Base-by-base conservation (phyloP, 2,113 vertebrate genomes). In the Leucopsar rothschildi region DNA sequence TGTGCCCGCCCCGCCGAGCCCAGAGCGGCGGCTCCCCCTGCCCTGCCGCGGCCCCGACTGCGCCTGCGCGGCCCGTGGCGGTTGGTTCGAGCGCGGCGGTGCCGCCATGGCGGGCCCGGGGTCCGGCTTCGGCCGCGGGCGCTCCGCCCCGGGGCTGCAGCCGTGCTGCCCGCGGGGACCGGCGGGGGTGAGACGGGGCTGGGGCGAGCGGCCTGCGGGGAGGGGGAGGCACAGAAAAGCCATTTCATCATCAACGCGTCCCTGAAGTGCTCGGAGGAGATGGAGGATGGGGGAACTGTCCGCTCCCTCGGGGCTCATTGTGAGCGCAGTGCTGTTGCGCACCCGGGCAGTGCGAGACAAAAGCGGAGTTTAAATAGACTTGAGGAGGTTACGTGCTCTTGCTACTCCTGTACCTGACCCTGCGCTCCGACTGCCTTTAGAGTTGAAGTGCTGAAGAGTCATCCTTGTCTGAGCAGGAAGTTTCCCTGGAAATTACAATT, bases 311-410 rank as follows among this genome's bases (percentile, higher is more conserved):
- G 24, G 7, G 19, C 2, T 65, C 28, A 0, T 4, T n/a, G 50
- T 11, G 5, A 37, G 5, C 31, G 1, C n/a, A 1, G 63, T 2
- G 29, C 19, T 5, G 0, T 11, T 28, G 7, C 8, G 1, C 3
- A 2, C 18, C 6, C 5, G 9, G 18, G 6, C 24, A 2, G 31
- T 2, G 42, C 10, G 25, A 23, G 56, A 15, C 15, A 1, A 7
- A 42, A 35, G 0, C 0, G 42, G 42, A 9, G 0, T 10, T 57
- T 29, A 56, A 49, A 13, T 6, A 6, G 53, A 1, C 22, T 7
- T 8, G 2, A 3, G 65, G 39, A 18, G 24, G 3, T 33, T 17
- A 1, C 1, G 7, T 3, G 15, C 13, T 25, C 28, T 12, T 45
- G 20, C 4, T 40, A 0, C 5, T 22, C 10, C 13, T 23, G 0